Conservation (phyloP, 2,888 invertebrate species). For the Oasisia sp. region DNA sequence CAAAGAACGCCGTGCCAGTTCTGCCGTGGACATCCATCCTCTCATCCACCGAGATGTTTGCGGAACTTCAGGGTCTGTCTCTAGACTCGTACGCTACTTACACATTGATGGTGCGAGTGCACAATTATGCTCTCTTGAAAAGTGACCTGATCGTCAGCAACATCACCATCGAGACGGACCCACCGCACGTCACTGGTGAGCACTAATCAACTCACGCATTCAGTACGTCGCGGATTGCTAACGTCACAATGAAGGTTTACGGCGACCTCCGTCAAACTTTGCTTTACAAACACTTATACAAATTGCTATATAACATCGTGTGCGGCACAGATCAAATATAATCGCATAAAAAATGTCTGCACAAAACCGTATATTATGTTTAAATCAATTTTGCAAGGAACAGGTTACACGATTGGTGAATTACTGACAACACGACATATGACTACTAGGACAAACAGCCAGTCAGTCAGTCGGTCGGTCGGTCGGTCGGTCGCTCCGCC, state of each 20-base stretch:
- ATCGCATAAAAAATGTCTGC: no score
- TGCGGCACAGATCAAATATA: no score
- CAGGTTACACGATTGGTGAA: no score
- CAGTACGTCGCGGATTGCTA: not conserved
- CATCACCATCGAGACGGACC: not conserved
- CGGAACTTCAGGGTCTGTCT: not conserved
- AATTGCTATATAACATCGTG: no score
- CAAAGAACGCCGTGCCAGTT: not conserved
- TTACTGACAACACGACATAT: no score
- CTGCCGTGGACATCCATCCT: not conserved
- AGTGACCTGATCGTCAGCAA: not conserved
- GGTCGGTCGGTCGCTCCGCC: no score
- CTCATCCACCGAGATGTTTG: not conserved
- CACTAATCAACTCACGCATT: not conserved
- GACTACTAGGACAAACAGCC: no score
- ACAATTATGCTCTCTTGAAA: not conserved
- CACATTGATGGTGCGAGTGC: not conserved
- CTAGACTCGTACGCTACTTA: not conserved
- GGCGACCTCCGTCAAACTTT: no score
- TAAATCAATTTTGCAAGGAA: no score
- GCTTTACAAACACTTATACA: no score
- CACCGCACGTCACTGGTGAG: not conserved
- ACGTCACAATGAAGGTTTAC: not conserved
- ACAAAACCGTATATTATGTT: no score
- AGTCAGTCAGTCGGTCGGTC: no score